Evolutionary conservation across 2,888 invertebrate species (phyloP).

Genomic region (Phyto melanocephala): DNA sequence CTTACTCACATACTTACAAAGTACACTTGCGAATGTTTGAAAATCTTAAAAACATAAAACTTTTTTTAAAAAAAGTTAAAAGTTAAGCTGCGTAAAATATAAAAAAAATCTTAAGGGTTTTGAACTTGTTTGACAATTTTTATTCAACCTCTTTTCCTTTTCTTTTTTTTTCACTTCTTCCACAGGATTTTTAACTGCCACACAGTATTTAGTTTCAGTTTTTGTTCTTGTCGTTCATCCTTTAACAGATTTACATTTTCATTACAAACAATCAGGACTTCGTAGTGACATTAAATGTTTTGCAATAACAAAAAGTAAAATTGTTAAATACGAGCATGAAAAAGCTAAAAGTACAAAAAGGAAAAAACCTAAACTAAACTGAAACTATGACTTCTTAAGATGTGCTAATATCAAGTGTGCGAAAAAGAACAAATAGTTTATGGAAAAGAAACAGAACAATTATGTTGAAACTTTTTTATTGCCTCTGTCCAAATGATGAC

Average conservation of each 20-base stretch:
- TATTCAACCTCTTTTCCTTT: not conserved
- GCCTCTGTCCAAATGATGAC: conserved; percentile 4
- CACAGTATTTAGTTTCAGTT: not conserved
- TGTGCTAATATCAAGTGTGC: not conserved
- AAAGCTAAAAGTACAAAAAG: not conserved
- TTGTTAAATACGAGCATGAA: not conserved
- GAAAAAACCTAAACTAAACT: not conserved
- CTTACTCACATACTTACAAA: no score
- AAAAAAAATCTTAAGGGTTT: conserved; percentile 11
- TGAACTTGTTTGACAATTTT: not conserved
- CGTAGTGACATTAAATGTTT: not conserved
- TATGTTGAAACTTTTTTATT: not conserved
- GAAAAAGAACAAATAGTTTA: not conserved
- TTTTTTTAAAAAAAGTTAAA: not conserved
- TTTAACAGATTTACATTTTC: conserved; percentile 6
- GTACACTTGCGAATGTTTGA: not conserved
- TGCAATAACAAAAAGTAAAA: not conserved
- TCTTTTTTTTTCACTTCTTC: not conserved
- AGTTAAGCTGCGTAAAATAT: conserved; percentile 36
- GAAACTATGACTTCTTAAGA: not conserved
- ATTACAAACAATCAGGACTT: conserved; percentile 5
- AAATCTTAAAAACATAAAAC: not conserved
- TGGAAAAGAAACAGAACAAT: not conserved
- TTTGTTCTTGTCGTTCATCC: not conserved
- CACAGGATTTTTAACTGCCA: not conserved